A percentile compares a stretch with the other conserved stretches of the same genome.
These are phyloP conservation scores for Sinocyclocheilus anophthalmus DNA, from an alignment of 2,113 vertebrate species.

Conservation along the genomic window DNA sequence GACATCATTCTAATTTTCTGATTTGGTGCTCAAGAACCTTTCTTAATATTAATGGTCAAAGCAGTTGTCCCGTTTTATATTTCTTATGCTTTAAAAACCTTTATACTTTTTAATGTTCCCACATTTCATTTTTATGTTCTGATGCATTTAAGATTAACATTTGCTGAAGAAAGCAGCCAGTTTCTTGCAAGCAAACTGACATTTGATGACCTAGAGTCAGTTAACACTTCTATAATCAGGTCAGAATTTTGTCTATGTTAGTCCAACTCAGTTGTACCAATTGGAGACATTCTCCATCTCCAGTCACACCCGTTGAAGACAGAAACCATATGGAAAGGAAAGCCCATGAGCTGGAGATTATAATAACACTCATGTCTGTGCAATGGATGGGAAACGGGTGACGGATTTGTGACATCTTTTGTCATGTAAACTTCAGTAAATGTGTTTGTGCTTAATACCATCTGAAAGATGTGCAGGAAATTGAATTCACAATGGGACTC, in stretches of 20 bases:
- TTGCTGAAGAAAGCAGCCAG: neutral
- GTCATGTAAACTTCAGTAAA: neutral
- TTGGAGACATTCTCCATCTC: neutral
- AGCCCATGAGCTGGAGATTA: neutral
- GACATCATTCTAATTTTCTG: neutral
- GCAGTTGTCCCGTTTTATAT: neutral
- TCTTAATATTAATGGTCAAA: neutral
- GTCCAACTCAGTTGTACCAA: conserved; percentile 7
- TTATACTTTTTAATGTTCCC: neutral
- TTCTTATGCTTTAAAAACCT: neutral
- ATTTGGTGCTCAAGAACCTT: neutral
- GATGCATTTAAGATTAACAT: neutral
- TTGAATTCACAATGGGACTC: neutral
- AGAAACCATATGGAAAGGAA: conserved; percentile 24
- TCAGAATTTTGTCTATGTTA: neutral
- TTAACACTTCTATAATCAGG: neutral
- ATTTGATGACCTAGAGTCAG: neutral
- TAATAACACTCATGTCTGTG: conserved; percentile 12
- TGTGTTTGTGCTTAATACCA: neutral
- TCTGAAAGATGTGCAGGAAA: conserved; percentile 17
- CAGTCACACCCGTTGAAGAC: neutral
- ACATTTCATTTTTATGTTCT: neutral
- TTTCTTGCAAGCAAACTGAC: neutral
- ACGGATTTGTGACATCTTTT: neutral
- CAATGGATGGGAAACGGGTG: neutral